These are phyloP conservation scores for Falco biarmicus DNA, from an alignment of 2,797 vertebrate species.

Conservation along the genomic window DNA sequence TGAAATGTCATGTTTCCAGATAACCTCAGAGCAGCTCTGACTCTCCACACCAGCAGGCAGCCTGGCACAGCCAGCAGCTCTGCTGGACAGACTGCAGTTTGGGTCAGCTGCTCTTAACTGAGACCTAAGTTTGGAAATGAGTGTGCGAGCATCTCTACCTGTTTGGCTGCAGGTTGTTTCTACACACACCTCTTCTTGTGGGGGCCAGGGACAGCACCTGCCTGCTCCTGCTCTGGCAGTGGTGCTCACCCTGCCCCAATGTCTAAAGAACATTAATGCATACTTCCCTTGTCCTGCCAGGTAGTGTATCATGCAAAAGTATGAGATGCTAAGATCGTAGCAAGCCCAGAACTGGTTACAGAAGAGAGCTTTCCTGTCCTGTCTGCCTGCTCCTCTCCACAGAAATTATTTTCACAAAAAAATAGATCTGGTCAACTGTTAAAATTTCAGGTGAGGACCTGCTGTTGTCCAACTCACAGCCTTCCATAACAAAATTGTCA, in stretches of 20 bases:
- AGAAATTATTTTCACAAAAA: background rate
- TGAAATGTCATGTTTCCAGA: background rate
- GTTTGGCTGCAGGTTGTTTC: background rate
- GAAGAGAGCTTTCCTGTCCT: background rate
- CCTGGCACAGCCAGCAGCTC: background rate
- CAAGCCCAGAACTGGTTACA: background rate
- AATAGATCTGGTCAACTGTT: background rate
- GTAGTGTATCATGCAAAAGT: background rate
- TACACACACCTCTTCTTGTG: background rate
- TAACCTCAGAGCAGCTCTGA: background rate
- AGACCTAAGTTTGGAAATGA: background rate
- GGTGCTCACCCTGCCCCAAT: background rate
- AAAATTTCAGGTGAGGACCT: background rate
- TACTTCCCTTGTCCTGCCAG: background rate
- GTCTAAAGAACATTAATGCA: background rate
- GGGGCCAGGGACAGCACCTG: rapidly evolving
- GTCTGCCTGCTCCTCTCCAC: background rate
- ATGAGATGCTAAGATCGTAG: background rate
- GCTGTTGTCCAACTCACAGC: background rate
- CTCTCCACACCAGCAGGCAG: rapidly evolving
- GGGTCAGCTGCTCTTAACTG: background rate
- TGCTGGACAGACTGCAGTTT: rapidly evolving
- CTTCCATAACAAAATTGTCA: background rate
- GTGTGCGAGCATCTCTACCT: background rate
- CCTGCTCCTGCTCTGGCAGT: background rate